phyloP scores from a whole-genome alignment of 2,113 vertebrate genomes.

The Astur gentilis region DNA sequence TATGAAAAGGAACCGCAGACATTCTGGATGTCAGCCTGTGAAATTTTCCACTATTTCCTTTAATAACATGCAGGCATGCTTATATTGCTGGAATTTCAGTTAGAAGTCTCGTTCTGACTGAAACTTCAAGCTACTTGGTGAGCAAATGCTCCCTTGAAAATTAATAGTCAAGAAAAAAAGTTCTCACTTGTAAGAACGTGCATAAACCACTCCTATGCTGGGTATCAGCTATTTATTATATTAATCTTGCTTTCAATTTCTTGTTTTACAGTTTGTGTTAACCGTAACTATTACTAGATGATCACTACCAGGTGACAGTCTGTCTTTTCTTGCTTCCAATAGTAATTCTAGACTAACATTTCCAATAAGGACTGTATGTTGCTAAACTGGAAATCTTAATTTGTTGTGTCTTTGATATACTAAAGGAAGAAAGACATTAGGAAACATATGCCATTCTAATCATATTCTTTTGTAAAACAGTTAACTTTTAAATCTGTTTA shows the following conservation, averaged over 20 bases:
- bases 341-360: background rate
- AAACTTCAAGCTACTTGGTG: conserved; percentile 66
- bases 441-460: background rate
- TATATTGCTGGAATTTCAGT: conserved; percentile 37
- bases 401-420: background rate
- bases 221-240: background rate
- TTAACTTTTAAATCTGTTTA: background rate
- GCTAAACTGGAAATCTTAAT: background rate
- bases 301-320: background rate
- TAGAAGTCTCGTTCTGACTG: conserved; percentile 66
- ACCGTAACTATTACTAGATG: background rate
- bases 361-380: background rate
- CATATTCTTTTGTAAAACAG: background rate
- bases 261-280: background rate
- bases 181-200: background rate
- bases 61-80: conserved; percentile 63
- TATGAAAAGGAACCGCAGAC: conserved; percentile 70
- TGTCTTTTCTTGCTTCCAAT: background rate
- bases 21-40: conserved; percentile 73
- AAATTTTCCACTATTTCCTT: conserved; percentile 74
- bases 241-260: background rate
- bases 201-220: background rate
- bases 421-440: background rate
- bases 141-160: background rate
- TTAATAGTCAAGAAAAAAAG: background rate